These are phyloP conservation scores for Clepsis dumicolana DNA, from an alignment of 2,888 invertebrate genomes.

Conservation along the genomic window DNA sequence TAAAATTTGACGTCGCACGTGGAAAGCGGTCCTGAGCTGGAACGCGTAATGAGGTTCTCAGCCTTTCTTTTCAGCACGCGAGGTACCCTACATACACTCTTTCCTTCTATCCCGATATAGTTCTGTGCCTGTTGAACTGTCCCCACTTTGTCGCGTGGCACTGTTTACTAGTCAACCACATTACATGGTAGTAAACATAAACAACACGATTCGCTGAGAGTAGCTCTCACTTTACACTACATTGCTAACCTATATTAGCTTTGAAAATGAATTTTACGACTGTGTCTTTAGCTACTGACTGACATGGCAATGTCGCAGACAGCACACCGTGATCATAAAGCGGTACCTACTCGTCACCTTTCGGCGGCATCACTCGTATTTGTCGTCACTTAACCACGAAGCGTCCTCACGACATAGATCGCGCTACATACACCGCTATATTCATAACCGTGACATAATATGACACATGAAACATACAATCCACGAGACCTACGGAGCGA, in stretches of 20 bases:
- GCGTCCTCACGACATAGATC: slow-evolving; percentile 20
- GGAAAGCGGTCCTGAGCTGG: too few species aligned
- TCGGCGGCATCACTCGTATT: background rate
- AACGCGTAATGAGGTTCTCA: too few species aligned
- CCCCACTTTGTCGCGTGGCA: slow-evolving; percentile 21
- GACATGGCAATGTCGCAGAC: background rate
- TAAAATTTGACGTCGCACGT: too few species aligned
- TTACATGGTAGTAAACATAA: slow-evolving; percentile 13
- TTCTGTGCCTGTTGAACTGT: too few species aligned
- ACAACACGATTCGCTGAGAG: slow-evolving; percentile 25
- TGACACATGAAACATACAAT: slow-evolving; percentile 20
- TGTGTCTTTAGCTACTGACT: background rate
- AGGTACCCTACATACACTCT: too few species aligned
- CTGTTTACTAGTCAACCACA: slow-evolving; percentile 20
- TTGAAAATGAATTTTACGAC: slow-evolving; percentile 12
- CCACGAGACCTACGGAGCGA: slow-evolving; percentile 10
- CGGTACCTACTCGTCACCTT: background rate
- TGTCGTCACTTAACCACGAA: background rate
- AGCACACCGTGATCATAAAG: background rate
- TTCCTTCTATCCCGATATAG: too few species aligned
- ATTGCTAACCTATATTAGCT: background rate
- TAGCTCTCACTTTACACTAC: slow-evolving; percentile 14
- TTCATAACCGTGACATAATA: slow-evolving; percentile 34
- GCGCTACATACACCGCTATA: slow-evolving; percentile 19
- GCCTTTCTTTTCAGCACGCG: too few species aligned